Conservation (phyloP, 2,797 vertebrate species). For the Clarias pachynema region DNA sequence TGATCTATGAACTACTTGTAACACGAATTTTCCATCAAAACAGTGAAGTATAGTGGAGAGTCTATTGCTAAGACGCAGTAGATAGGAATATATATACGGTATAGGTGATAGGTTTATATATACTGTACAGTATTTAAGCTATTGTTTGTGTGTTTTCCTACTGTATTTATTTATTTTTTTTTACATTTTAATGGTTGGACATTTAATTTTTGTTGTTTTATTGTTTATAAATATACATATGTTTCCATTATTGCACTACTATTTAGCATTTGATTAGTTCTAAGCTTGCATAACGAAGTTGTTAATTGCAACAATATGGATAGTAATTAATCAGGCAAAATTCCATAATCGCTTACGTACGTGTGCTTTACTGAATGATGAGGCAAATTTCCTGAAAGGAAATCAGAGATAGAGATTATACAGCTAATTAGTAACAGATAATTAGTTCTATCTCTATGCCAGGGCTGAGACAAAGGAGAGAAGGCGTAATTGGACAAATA, state of each 20-base stretch:
- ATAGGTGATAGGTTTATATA: background rate
- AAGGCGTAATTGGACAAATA: slow-evolving; percentile 16
- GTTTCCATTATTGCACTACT: background rate
- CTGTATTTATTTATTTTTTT: background rate
- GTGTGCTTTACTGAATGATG: slow-evolving; percentile 24
- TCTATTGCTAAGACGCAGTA: background rate
- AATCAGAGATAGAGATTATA: slow-evolving; percentile 18
- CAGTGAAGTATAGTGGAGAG: background rate
- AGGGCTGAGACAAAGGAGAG: slow-evolving; percentile 25
- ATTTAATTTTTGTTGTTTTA: background rate
- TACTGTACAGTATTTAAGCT: background rate
- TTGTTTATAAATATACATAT: background rate
- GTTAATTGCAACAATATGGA: background rate
- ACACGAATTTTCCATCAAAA: background rate
- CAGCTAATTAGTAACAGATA: slow-evolving; percentile 44
- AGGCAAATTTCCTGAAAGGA: slow-evolving; percentile 31
- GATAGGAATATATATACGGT: background rate
- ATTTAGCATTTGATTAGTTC: slow-evolving; percentile 1
- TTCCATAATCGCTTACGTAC: background rate
- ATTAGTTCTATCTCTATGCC: slow-evolving; percentile 37
- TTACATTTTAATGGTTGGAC: background rate
- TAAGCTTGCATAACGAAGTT: slow-evolving; percentile 3
- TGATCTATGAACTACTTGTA: background rate
- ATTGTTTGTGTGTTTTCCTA: background rate
- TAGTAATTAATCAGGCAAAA: background rate